Evolutionary conservation across 1,140 invertebrate species (phyloP).

Genomic region (Steinernema khuongi): DNA sequence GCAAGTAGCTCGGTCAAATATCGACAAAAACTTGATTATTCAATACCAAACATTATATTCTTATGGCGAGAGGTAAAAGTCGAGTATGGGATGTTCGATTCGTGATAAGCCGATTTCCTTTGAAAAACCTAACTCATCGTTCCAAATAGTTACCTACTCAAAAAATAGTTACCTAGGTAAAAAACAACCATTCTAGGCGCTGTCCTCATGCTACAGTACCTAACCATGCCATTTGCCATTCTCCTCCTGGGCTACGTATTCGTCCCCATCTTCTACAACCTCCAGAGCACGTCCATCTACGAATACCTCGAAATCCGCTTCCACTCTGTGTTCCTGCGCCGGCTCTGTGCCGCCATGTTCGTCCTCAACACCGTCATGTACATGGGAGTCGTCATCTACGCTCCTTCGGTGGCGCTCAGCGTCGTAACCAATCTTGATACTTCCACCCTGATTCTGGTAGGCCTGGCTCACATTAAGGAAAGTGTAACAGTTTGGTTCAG

Average conservation of each 20-base stretch:
- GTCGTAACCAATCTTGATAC: slow-evolving; percentile 38
- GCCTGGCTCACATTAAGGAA: background rate
- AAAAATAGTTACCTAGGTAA: too few relatives aligned
- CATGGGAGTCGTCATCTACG: background rate
- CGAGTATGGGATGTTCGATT: too few relatives aligned
- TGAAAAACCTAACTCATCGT: too few relatives aligned
- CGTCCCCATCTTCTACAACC: background rate
- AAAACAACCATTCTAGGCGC: too few relatives aligned
- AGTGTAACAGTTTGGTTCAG: too few relatives aligned
- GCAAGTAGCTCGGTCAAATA: too few relatives aligned
- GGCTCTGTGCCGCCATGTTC: background rate
- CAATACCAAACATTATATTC: too few relatives aligned
- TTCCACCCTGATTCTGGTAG: slow-evolving; percentile 47
- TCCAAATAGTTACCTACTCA: too few relatives aligned
- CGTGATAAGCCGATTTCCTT: too few relatives aligned
- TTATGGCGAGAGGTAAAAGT: too few relatives aligned
- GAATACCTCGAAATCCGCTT: background rate
- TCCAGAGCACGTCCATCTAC: background rate
- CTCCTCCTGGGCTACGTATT: background rate
- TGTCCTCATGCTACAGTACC: background rate
- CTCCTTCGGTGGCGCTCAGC: slow-evolving; percentile 34
- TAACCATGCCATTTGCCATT: background rate
- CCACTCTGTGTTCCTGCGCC: background rate
- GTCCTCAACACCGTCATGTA: background rate
- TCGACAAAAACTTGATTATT: too few relatives aligned